Conservation (phyloP, 2,113 vertebrate genomes). For the Eulemur macaco region DNA sequence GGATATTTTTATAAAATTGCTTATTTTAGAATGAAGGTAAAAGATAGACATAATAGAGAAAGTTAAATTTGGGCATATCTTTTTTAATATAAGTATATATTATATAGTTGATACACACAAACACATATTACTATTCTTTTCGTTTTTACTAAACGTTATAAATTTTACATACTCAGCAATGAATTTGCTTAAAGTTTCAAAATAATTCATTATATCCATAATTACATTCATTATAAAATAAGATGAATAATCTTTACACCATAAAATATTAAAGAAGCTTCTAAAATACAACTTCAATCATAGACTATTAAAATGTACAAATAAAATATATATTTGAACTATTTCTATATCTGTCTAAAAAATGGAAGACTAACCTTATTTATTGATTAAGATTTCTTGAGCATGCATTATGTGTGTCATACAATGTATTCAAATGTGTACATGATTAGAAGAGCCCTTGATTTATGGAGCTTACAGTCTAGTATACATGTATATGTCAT, state of each 20-base stretch:
- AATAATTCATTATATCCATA: neutral
- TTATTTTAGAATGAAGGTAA: neutral
- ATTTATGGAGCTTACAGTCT: neutral
- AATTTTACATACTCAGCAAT: neutral
- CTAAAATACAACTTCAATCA: neutral
- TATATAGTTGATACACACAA: neutral
- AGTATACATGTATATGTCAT: neutral
- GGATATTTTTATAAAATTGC: neutral
- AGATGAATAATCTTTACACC: neutral
- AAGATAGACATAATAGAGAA: neutral
- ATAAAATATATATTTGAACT: neutral
- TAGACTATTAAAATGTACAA: neutral
- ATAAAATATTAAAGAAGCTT: neutral
- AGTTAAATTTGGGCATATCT: neutral
- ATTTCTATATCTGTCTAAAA: neutral
- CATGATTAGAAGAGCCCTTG: neutral
- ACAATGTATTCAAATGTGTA: neutral
- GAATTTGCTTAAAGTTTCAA: neutral
- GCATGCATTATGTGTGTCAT: rapidly evolving
- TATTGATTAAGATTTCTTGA: neutral
- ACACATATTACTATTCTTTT: neutral
- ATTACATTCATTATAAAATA: neutral
- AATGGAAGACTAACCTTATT: neutral
- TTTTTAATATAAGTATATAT: neutral
- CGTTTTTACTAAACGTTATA: neutral